A percentile compares a stretch with the other conserved stretches of the same genome.
phyloP scores from a whole-genome alignment of 2,113 vertebrate genomes.

The Guaruba guarouba region DNA sequence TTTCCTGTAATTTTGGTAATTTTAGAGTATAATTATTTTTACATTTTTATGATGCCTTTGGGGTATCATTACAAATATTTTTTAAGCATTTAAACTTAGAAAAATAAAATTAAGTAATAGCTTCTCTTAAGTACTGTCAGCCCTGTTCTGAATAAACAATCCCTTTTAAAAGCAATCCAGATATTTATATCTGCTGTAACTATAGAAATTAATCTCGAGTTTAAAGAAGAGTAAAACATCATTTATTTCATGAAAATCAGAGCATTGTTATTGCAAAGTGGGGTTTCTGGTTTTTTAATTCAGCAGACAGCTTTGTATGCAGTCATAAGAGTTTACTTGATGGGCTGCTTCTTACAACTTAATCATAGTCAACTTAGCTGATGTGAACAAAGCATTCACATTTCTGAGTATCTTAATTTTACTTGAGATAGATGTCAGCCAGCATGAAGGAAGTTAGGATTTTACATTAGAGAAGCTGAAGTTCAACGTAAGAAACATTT shows the following conservation, averaged over 20 bases:
- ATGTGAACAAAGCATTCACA: conserved; percentile 14
- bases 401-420: conserved; percentile 5
- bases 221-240: conserved; percentile 65
- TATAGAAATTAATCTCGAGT: conserved; percentile 76
- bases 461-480: background rate
- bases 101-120: conserved; percentile 79
- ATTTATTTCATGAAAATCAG: conserved; percentile 78
- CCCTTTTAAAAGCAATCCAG: conserved; percentile 69
- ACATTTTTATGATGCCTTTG: conserved; percentile 78
- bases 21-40: conserved; percentile 75
- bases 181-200: conserved; percentile 72
- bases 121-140: conserved; percentile 73
- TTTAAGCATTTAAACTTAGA: conserved; percentile 74
- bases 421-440: background rate
- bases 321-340: conserved; percentile 37
- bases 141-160: conserved; percentile 67
- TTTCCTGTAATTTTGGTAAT: conserved; percentile 77
- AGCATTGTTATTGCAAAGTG: conserved; percentile 56
- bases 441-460: background rate
- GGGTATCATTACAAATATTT: conserved; percentile 76
- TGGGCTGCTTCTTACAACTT: conserved; percentile 58
- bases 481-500: background rate
- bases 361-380: conserved; percentile 40
- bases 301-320: conserved; percentile 36
- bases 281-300: conserved; percentile 13